Base-by-base conservation (phyloP, 2,888 invertebrate species). In the Salticus scenicus region DNA sequence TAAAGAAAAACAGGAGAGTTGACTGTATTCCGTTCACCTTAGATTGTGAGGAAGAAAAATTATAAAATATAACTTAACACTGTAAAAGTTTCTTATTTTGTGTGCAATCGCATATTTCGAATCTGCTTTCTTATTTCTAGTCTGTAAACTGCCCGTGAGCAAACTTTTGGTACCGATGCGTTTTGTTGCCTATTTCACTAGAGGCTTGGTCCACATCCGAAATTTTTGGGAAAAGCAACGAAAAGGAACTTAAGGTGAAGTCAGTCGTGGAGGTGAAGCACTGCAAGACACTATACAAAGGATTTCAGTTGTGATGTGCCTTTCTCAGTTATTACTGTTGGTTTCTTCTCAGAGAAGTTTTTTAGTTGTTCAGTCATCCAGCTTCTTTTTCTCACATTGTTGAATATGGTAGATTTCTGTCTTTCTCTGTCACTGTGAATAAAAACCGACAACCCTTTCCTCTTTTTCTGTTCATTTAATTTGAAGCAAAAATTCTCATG, bases 281-380 rank as follows among this genome's bases (percentile, higher is more conserved):
- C 79, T 85, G 78, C 79, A 74, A 85, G 72, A 77, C 78, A 67
- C 57, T 78, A 66, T 37, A 66, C 47, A 66, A 83, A 77, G 69
- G 84, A 70, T 85, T 85, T 85, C 69, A 79, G 84, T 85, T 85
- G 84, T 78, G 79, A 85, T 79, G 84, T 85, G 84, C 84, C 84
- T 85, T 85, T 85, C 84, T 85, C 84, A 74, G 84, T 85, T 85
- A 85, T 85, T 85, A 77, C 73, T 73, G 67, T 71, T 78, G 57
- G 67, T 37, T 70, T 70, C 28, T 57, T 72, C 63, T 71, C 51
- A 27, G 64, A 78, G 71, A 78, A 51, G 63, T 63, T 42, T 74
- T 24, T 74, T 27, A 57, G 17, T n/a, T n/a, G n/a, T 74, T 74
- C 7, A 14, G n/a, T 67, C 67, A 76, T 76, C 76, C 27, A 42